Evolutionary conservation across 2,797 vertebrate species (phyloP).

Genomic region (Rhadinocentrus ornatus): DNA sequence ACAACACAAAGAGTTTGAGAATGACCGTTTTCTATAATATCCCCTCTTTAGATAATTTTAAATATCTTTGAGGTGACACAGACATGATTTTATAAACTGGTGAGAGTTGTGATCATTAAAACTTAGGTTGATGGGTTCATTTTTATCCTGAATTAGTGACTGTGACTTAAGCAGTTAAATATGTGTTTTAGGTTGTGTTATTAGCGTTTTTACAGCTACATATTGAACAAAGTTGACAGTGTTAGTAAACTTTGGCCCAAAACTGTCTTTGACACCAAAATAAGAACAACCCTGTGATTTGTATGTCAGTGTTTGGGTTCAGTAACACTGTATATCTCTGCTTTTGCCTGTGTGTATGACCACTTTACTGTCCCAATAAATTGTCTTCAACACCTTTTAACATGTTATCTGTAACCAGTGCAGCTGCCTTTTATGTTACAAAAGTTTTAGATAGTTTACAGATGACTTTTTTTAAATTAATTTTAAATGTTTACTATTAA

Average conservation of each 20-base stretch:
- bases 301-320: background rate
- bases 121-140: background rate
- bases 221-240: background rate
- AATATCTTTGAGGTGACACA: background rate
- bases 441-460: background rate
- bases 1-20: background rate
- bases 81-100: background rate
- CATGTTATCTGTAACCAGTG: background rate
- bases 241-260: background rate
- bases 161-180: background rate
- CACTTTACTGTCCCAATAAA: background rate
- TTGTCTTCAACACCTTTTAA: background rate
- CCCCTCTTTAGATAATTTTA: background rate
- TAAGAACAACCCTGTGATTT: background rate
- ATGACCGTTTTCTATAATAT: background rate
- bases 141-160: background rate
- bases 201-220: background rate
- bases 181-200: slow-evolving; percentile 17
- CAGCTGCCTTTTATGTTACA: background rate
- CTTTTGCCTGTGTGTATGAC: too few relatives aligned
- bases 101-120: background rate
- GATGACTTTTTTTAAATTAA: too few relatives aligned
- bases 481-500: background rate
- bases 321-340: background rate
- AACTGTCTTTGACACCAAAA: background rate